Evolutionary conservation across 2,888 invertebrate species (phyloP).

Genomic region (Salticus scenicus): DNA sequence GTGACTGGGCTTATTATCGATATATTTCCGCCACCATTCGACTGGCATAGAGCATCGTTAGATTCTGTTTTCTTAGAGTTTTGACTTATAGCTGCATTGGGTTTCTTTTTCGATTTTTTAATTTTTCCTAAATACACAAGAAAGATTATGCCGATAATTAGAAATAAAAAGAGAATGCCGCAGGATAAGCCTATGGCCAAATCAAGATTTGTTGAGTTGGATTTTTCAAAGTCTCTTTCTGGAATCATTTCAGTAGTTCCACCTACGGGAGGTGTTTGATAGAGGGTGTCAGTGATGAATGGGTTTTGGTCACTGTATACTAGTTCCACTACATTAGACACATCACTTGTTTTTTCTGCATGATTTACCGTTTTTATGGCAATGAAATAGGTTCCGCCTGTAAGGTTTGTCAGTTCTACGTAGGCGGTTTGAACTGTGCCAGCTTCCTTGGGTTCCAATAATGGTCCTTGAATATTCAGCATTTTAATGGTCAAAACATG

Average conservation of each 20-base stretch:
- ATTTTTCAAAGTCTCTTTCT: background rate
- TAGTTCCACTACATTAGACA: constrained; percentile 50
- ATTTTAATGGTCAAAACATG: constrained; percentile 12
- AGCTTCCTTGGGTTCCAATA: constrained; percentile 14
- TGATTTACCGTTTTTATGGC: constrained; percentile 29
- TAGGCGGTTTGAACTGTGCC: constrained; percentile 37
- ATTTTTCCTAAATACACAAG: constrained; percentile 1
- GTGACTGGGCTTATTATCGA: constrained; percentile 57
- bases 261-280: background rate
- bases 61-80: constrained; percentile 36
- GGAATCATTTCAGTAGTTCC: background rate
- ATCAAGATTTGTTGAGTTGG: background rate
- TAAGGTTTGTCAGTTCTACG: constrained; percentile 39
- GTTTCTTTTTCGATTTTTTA: constrained; percentile 7
- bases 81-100: background rate
- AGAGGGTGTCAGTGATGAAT: background rate
- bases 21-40: constrained; percentile 25
- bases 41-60: constrained; percentile 20
- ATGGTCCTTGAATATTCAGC: constrained; percentile 42
- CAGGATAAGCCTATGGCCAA: constrained; percentile 30
- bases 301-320: background rate
- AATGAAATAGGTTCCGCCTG: constrained; percentile 34
- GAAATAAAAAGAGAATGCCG: constrained; percentile 27
- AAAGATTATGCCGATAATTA: constrained; percentile 39
- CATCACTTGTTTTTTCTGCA: constrained; percentile 1